These are phyloP conservation scores for Procambarus clarkii DNA, from an alignment of 1,140 invertebrate species.

Conservation along the genomic window DNA sequence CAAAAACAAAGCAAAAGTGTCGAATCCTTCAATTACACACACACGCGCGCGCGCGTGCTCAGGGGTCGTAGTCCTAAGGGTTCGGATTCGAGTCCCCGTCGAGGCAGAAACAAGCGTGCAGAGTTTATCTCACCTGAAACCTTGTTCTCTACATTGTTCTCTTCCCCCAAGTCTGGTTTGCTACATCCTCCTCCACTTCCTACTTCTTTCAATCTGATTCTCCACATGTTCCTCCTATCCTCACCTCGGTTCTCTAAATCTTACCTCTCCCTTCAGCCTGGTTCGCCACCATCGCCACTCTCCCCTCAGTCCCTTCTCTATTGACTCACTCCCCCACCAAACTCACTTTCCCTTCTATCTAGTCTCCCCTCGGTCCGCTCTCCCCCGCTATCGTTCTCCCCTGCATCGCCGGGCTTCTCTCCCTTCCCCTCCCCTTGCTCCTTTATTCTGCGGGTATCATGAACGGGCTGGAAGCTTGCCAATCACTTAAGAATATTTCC, in stretches of 20 bases:
- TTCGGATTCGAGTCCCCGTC: too few relatives aligned
- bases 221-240: too few relatives aligned
- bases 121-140: too few relatives aligned
- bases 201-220: neutral
- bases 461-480: neutral
- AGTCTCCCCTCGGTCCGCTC: neutral
- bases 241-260: too few relatives aligned
- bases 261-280: neutral
- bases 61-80: too few relatives aligned
- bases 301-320: neutral
- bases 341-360: neutral
- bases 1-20: too few relatives aligned
- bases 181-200: neutral
- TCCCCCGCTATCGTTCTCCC: slow-evolving; percentile 22
- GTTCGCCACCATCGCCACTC: neutral
- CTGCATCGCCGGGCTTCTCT: neutral
- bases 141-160: too few relatives aligned
- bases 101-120: too few relatives aligned
- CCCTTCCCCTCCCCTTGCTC: neutral
- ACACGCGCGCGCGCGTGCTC: too few relatives aligned
- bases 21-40: too few relatives aligned
- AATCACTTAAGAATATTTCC: slow-evolving; percentile 43
- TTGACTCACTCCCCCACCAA: neutral
- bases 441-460: neutral
- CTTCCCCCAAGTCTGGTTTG: neutral